Percentiles rank a stretch among this genome's conserved stretches.
Evolutionary conservation across 2,113 vertebrate species (phyloP).

Genomic region (Pandion haliaetus): DNA sequence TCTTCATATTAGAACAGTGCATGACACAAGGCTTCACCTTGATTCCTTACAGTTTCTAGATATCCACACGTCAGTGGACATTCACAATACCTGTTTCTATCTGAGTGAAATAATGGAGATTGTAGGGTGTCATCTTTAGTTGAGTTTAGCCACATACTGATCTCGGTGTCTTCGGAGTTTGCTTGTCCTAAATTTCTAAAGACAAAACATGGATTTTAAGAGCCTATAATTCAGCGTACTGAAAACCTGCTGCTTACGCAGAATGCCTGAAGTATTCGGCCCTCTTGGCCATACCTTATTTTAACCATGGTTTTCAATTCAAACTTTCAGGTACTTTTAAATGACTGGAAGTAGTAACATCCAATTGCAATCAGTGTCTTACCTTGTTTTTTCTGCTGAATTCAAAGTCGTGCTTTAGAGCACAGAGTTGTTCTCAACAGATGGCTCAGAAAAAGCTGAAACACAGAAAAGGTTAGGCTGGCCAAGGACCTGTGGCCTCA

Average conservation of each 20-base stretch:
- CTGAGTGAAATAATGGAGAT: neutral
- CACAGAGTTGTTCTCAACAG: neutral
- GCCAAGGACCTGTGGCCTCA: neutral
- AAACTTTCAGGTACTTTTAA: neutral
- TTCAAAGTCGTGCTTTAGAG: neutral
- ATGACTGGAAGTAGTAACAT: neutral
- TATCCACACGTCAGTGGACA: neutral
- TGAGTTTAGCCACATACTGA: neutral
- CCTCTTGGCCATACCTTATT: neutral
- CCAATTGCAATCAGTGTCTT: neutral
- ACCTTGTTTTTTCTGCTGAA: neutral
- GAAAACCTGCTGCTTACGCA: neutral
- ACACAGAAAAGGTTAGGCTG: neutral
- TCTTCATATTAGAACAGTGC: neutral
- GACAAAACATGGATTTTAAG: neutral
- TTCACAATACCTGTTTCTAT: neutral
- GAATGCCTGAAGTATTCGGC: neutral
- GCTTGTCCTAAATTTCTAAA: neutral
- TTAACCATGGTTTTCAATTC: neutral
- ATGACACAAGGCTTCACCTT: neutral
- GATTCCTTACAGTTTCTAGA: neutral
- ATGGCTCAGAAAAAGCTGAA: neutral
- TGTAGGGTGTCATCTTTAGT: neutral
- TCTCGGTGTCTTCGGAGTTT: neutral
- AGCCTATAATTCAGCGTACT: neutral